These are phyloP conservation scores for Pristiophorus japonicus DNA, from an alignment of 2,113 vertebrate species.

Conservation along the genomic window DNA sequence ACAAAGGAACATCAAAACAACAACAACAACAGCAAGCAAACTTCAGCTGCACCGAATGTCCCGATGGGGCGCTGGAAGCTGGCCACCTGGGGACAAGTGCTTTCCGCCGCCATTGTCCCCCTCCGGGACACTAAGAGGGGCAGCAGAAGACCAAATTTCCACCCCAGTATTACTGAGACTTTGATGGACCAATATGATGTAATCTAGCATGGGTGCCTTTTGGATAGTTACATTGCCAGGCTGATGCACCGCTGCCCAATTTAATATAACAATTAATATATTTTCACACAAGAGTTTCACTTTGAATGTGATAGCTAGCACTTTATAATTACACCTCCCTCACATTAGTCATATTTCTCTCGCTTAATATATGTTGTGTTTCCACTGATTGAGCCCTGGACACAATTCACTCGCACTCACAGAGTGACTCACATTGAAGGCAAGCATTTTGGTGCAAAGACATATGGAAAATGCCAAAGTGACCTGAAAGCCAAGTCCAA, in stretches of 20 bases:
- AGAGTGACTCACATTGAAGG: neutral
- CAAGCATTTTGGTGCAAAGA: neutral
- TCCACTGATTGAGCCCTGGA: neutral
- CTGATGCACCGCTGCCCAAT: neutral
- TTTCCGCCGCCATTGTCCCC: too few species aligned
- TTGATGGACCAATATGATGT: neutral
- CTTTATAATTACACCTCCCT: neutral
- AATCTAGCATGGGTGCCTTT: neutral
- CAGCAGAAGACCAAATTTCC: too few species aligned
- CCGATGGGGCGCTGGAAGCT: too few species aligned
- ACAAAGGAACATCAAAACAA: too few species aligned
- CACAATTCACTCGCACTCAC: neutral
- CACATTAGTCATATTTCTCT: neutral
- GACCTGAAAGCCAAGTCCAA: neutral
- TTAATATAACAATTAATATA: neutral
- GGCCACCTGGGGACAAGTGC: too few species aligned
- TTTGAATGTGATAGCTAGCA: neutral
- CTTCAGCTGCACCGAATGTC: too few species aligned
- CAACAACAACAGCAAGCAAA: too few species aligned
- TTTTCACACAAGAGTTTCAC: neutral
- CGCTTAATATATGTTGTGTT: neutral
- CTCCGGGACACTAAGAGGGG: too few species aligned
- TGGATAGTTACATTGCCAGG: neutral
- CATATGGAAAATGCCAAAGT: neutral
- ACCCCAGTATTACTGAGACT: too few species aligned